Conservation (phyloP, 2,888 invertebrate genomes). For the Andrena trimmerana region DNA sequence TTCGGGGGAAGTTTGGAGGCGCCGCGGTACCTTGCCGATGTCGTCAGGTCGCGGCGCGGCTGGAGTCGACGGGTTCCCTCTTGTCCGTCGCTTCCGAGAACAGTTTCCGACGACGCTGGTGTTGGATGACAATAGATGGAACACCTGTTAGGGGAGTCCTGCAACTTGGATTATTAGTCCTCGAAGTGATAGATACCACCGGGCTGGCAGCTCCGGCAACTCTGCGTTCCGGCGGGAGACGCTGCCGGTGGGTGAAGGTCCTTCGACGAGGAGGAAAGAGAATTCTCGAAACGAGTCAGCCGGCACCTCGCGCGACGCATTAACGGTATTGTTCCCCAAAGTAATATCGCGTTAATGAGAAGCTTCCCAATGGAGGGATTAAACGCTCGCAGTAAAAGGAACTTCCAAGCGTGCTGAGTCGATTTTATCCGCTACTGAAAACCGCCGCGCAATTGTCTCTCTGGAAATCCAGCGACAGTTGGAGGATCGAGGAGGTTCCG, state of each 20-base stretch:
- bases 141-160: conserved; percentile 8
- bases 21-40: background rate
- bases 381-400: background rate
- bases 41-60: conserved; percentile 1
- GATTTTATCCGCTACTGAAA: background rate
- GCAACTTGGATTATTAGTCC: background rate
- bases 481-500: background rate
- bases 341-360: background rate
- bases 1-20: background rate
- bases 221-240: conserved; percentile 13
- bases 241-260: background rate
- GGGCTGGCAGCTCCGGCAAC: background rate
- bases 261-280: background rate
- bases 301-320: background rate
- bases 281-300: background rate
- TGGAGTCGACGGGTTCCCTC: background rate
- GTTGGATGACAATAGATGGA: conserved; percentile 16
- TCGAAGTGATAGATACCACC: background rate
- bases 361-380: background rate
- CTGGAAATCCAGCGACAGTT: background rate
- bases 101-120: background rate
- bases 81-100: conserved; percentile 17
- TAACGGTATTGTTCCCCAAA: background rate
- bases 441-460: background rate
- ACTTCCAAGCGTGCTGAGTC: background rate